Evolutionary conservation across 2,797 vertebrate species (phyloP).

Genomic region (Sciurus vulgaris): DNA sequence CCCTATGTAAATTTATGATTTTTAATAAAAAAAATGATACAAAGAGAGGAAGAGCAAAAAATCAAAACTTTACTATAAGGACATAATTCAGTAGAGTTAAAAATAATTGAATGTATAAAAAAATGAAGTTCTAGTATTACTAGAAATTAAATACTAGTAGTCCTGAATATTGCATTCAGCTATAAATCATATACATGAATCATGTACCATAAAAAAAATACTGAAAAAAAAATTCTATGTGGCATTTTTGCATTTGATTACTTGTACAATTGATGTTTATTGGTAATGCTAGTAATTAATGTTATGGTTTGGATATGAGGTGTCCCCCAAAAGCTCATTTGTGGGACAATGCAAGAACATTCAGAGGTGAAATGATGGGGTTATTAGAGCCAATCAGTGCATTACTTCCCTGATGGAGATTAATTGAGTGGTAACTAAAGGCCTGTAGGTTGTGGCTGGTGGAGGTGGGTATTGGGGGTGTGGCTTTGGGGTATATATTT

Average conservation of each 20-base stretch:
- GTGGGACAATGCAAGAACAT: too few species aligned
- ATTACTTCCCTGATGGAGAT: too few species aligned
- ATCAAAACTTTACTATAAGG: slow-evolving; percentile 29
- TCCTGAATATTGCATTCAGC: neutral
- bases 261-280: neutral
- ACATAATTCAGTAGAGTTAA: slow-evolving; percentile 46
- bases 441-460: too few species aligned
- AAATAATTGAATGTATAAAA: slow-evolving; percentile 42
- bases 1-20: too few species aligned
- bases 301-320: too few species aligned
- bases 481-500: too few species aligned
- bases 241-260: neutral
- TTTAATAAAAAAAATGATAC: neutral
- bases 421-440: too few species aligned
- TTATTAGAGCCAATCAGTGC: too few species aligned
- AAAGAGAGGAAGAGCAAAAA: slow-evolving; percentile 20
- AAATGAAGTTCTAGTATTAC: neutral
- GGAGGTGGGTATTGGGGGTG: too few species aligned
- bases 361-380: too few species aligned
- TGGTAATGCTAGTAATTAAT: neutral
- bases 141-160: slow-evolving; percentile 47
- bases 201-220: neutral
- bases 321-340: too few species aligned
- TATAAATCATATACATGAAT: slow-evolving; percentile 53
- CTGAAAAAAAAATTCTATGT: too few species aligned